A percentile compares a stretch with the other conserved stretches of the same genome.
Conservation (phyloP, 2,797 vertebrate species). For the Salarias fasciatus region DNA sequence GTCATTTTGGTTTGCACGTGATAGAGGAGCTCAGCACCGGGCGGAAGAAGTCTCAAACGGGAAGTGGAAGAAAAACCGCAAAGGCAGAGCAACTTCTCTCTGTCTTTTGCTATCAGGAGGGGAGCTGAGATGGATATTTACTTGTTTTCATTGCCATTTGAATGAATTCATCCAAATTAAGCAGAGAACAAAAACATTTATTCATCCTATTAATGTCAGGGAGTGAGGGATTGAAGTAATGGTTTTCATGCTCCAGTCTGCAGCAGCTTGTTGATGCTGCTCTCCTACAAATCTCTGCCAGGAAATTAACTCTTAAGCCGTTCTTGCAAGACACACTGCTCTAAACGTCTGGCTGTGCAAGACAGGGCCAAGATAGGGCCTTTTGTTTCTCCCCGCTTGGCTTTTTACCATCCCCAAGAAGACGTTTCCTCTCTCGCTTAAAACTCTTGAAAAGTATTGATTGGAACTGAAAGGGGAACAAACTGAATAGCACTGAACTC, state of each 20-base stretch:
- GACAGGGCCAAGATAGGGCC: conserved; percentile 34
- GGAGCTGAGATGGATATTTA: conserved; percentile 70
- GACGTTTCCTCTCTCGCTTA: conserved; percentile 46
- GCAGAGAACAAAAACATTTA: conserved; percentile 78
- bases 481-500: conserved; percentile 16
- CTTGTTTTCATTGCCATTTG: conserved; percentile 76
- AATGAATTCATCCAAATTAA: conserved; percentile 81
- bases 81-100: conserved; percentile 57
- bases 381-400: conserved; percentile 46
- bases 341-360: conserved; percentile 61
- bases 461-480: conserved; percentile 51
- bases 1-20: conserved; percentile 64
- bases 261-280: conserved; percentile 71
- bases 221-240: conserved; percentile 78
- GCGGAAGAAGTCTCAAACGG: conserved; percentile 52
- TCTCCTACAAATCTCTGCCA: conserved; percentile 76
- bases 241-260: conserved; percentile 74
- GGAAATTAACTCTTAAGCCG: conserved; percentile 77
- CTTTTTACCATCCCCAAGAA: conserved; percentile 41
- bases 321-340: conserved; percentile 59
- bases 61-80: conserved; percentile 56
- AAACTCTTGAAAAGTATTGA: conserved; percentile 57
- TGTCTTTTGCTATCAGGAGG: conserved; percentile 60
- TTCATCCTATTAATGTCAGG: conserved; percentile 81
- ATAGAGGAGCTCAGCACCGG: conserved; percentile 52